phyloP scores from a whole-genome alignment of 2,888 invertebrate genomes.

The Watsonalla binaria region DNA sequence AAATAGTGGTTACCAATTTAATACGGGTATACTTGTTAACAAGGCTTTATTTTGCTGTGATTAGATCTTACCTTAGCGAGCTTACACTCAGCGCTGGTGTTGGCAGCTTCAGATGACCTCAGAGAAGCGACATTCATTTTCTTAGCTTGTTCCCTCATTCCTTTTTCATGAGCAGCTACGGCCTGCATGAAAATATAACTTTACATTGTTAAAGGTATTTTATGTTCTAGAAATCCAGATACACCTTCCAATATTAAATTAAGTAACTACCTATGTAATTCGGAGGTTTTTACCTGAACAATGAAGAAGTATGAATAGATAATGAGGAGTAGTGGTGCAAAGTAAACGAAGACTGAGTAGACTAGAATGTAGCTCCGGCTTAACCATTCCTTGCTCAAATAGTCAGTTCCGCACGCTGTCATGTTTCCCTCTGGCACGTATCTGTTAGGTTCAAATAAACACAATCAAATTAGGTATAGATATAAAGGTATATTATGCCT shows the following conservation, averaged over 20 bases:
- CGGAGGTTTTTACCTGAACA: constrained; percentile 78
- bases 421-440: constrained; percentile 96
- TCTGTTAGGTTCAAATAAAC: constrained; percentile 54
- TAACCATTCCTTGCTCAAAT: constrained; percentile 85
- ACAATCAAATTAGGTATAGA: neutral
- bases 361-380: constrained; percentile 88
- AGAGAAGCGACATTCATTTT: constrained; percentile 96
- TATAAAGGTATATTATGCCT: constrained; percentile 1
- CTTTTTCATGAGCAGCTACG: constrained; percentile 90
- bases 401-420: constrained; percentile 95
- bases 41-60: neutral
- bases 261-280: no score
- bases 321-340: constrained; percentile 86
- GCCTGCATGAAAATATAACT: constrained; percentile 69
- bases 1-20: constrained; percentile 1
- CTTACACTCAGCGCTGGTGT: constrained; percentile 91
- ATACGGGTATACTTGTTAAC: neutral
- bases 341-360: constrained; percentile 89
- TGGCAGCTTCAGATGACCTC: constrained; percentile 86
- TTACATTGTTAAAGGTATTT: neutral
- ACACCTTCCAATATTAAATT: no score
- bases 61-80: constrained; percentile 82
- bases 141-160: constrained; percentile 93
- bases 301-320: constrained; percentile 94
- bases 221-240: no score